A percentile compares a stretch with the other conserved stretches of the same genome.
Evolutionary conservation across 2,888 invertebrate genomes (phyloP).

Genomic region (Hirudinaria manillensis): DNA sequence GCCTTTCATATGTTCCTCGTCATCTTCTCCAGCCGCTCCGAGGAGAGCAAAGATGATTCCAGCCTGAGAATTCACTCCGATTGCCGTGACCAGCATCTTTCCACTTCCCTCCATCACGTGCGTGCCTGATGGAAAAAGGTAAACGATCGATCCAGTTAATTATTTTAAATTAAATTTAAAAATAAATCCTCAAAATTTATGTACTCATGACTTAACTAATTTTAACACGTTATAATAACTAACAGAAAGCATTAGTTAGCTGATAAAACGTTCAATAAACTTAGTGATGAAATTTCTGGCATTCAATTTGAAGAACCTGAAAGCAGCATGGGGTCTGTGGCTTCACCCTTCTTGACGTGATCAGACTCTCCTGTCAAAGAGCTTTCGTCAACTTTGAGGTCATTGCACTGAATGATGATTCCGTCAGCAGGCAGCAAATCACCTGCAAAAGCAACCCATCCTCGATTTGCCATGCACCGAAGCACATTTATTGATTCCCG

Average conservation of each 20-base stretch:
- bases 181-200: too few relatives aligned
- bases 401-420: conserved; percentile 92
- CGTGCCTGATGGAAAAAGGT: conserved; percentile 61
- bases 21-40: conserved; percentile 63
- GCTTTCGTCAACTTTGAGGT: conserved; percentile 96
- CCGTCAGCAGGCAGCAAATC: conserved; percentile 98
- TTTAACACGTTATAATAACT: too few relatives aligned
- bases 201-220: too few relatives aligned
- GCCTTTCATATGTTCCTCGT: conserved; percentile 18
- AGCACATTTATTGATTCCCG: neutral
- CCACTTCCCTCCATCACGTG: conserved; percentile 99
- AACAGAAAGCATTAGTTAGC: too few relatives aligned
- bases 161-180: neutral
- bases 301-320: conserved; percentile 63
- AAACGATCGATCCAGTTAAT: neutral
- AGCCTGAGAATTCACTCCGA: conserved; percentile 95
- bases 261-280: too few relatives aligned
- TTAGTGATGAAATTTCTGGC: neutral
- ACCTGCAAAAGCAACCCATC: conserved; percentile 62
- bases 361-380: conserved; percentile 98
- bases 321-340: conserved; percentile 89
- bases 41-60: conserved; percentile 97
- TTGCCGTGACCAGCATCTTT: conserved; percentile 95
- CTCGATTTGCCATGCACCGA: conserved; percentile 84
- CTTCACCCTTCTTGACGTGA: conserved; percentile 94